These are phyloP conservation scores for Thumatha senex DNA, from an alignment of 2,888 invertebrate species.

Conservation along the genomic window DNA sequence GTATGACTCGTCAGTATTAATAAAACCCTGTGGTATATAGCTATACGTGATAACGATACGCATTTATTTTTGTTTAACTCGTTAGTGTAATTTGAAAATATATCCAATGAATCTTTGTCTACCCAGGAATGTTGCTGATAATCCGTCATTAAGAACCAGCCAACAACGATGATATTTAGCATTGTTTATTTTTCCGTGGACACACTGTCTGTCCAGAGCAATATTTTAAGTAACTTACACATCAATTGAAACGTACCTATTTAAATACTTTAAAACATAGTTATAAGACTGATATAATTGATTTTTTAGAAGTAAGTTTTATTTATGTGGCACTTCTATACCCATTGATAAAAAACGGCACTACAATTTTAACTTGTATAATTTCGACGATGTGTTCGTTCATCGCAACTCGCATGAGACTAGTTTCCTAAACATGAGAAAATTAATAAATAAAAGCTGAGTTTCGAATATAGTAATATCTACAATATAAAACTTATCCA, in stretches of 20 bases:
- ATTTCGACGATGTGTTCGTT: too few species aligned
- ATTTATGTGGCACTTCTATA: constrained; percentile 33
- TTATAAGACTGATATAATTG: constrained; percentile 78
- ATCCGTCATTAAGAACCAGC: background rate
- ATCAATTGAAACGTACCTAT: constrained; percentile 37
- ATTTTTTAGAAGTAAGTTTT: constrained; percentile 47
- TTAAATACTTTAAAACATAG: constrained; percentile 62
- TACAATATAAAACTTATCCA: too few species aligned
- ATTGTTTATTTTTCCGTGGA: constrained; percentile 4
- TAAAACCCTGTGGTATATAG: constrained; percentile 67
- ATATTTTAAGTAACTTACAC: constrained; percentile 44
- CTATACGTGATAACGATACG: constrained; percentile 53
- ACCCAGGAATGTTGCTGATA: background rate
- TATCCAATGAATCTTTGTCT: constrained; percentile 33
- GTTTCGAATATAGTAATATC: too few species aligned
- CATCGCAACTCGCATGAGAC: too few species aligned
- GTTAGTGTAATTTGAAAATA: constrained; percentile 64
- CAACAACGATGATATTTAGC: background rate
- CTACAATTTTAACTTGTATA: too few species aligned
- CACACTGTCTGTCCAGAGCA: constrained; percentile 11
- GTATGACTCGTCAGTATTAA: constrained; percentile 77
- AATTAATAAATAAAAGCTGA: constrained; percentile 16
- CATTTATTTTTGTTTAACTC: constrained; percentile 60
- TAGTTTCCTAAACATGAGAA: constrained; percentile 25
- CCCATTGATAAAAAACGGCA: constrained; percentile 54